A percentile compares a stretch with the other conserved stretches of the same genome.
phyloP scores from a whole-genome alignment of 2,113 vertebrate genomes.

The Hypomesus transpacificus region DNA sequence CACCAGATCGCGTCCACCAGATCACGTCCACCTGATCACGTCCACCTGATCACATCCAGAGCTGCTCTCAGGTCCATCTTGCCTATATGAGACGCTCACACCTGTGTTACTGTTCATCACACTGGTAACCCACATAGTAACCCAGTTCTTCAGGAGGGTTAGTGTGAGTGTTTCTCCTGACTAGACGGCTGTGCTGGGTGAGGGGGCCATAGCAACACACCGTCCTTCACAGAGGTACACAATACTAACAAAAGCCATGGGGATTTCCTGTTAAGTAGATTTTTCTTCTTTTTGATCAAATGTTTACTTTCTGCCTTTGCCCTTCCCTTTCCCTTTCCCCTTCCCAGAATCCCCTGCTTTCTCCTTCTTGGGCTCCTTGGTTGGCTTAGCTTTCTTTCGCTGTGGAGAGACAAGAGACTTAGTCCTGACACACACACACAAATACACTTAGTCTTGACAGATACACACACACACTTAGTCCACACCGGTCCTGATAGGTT shows the following conservation, averaged over 20 bases:
- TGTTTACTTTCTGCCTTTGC: conserved; percentile 70
- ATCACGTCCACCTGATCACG: too few relatives aligned
- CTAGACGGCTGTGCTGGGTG: too few relatives aligned
- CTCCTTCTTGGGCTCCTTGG: conserved; percentile 76
- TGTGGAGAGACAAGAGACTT: conserved; percentile 35
- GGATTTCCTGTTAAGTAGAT: background rate
- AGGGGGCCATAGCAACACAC: background rate
- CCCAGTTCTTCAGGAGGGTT: too few relatives aligned
- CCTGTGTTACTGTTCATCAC: too few relatives aligned
- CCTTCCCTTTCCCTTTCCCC: conserved; percentile 82
- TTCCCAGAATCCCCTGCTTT: conserved; percentile 77
- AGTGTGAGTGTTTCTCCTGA: too few relatives aligned
- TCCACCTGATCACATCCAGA: too few relatives aligned
- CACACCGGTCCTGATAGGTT: too few relatives aligned
- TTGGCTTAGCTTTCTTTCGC: conserved; percentile 83
- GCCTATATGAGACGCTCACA: too few relatives aligned
- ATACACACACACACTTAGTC: background rate
- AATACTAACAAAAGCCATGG: background rate
- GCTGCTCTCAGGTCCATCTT: too few relatives aligned
- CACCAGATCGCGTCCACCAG: too few relatives aligned
- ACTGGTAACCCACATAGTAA: too few relatives aligned
- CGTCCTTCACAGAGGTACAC: too few relatives aligned
- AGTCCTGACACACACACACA: background rate
- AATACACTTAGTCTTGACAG: background rate
- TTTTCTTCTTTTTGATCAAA: background rate